Base-by-base conservation (phyloP, 2,113 vertebrate genomes). In the Hyaena hyaena region DNA sequence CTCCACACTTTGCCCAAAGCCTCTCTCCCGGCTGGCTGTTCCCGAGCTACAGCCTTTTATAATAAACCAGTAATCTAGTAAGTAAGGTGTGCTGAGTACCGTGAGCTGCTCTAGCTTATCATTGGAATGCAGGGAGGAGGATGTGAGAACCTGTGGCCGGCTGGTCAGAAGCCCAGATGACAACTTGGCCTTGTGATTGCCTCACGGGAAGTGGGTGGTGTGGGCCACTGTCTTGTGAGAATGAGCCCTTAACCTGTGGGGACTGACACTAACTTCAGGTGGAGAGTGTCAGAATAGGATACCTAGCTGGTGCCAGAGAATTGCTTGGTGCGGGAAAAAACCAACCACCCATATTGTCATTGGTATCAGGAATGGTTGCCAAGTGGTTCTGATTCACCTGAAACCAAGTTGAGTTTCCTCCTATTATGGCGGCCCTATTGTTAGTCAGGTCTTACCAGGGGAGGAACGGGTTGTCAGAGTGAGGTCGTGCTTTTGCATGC, bases 371-470 rank as follows among this genome's bases (percentile, higher is more conserved):
- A 28, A 2, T 53, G 16, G 21, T 73, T 86, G 66, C 65, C 66
- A 84, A 69, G 31, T 53, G 48, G 58, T 81, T 97, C 63, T 95
- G 95, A 88, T 87, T 95, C 80, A 95, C 43, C 89, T 79, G 88
- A 85, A 92, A 85, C 21, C 85, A 80, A 39, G 26, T 7, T 83
- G 83, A 33, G n/a, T 83, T 93, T 96, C 76, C 79, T 82, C 48
- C 15, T 50, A 24, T 84, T 35, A 92, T 79, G 95, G 26, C n/a
- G 55, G 76, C 17, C 87, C 68, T 71, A 71, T 92, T 94, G 96
- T 95, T 71, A 94, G 69, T 19, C 10, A 1, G 63, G 50, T 84
- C 94, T 94, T 48, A n/a, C 35, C 90, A 24, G 28, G 69, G 50
- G 50, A 93, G 35, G 88, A 61, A 19, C 16, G 16, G 39, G 68